Base-by-base conservation (phyloP, 2,888 invertebrate species). In the Aphodius granarius region DNA sequence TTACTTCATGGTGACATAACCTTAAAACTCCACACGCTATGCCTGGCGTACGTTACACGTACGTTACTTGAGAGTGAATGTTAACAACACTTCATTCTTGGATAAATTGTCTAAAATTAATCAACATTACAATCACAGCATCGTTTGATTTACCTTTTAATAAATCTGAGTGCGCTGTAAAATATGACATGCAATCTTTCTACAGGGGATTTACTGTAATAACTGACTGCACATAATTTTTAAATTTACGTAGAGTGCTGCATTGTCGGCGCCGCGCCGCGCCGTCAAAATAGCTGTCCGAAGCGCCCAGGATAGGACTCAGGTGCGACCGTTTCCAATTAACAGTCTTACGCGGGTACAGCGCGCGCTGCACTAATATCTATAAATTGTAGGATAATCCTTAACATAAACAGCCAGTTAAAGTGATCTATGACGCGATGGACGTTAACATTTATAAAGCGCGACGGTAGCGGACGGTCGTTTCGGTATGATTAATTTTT, bases 381-480 rank as follows among this genome's bases (percentile, higher is more conserved):
- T 86, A 86, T 86, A 86, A 86, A 86, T 86, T 85, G 82, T 82
- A 78, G 84, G 85, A 85, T 86, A 85, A 86, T 85, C 85, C 84
- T 83, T 82, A 84, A 84, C 83, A 85, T 86, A 86, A 86, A 86
- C 86, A 86, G 83, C 82, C 84, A 82, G 82, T 85, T 84, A 83
- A 83, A 83, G 81, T 84, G 84, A 85, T 86, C 82, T 84, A 85
- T 84, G 84, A 84, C 81, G 76, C 78, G 80, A 80, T 79, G 83
- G 82, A 84, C 81, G 78, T 79, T 81, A 79, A 79, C 79, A 79
- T 78, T 80, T 79, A 78, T 78, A 79, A 78, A 79, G 77, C 77
- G 75, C 74, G 75, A 43, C 43, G 43, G 43, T 1, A 43, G 43
- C 43, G 43, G 43, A 6, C 43, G 43, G 43, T 43, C 9, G 43